phyloP scores from a whole-genome alignment of 2,113 vertebrate species.

The Nycticryphes semicollaris region DNA sequence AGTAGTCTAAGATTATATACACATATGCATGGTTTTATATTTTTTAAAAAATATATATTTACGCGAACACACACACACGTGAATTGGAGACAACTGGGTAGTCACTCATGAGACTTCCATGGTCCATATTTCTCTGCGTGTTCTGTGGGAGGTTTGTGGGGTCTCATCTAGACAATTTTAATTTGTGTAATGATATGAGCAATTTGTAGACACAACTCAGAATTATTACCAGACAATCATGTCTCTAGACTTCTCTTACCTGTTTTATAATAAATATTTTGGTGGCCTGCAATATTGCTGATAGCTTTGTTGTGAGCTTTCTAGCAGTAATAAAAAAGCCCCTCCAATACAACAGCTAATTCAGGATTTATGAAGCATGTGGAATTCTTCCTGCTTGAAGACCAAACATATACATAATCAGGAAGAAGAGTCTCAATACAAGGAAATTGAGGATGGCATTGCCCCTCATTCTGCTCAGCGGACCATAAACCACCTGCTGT shows the following conservation, averaged over 20 bases:
- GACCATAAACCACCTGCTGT: not conserved
- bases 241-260: not conserved
- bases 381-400: not conserved
- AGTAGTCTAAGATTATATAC: not conserved
- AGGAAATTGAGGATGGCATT: not conserved
- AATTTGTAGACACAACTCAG: slow-evolving; percentile 6
- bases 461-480: not conserved
- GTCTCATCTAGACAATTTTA: not conserved
- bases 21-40: not conserved
- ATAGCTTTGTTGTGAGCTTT: slow-evolving; percentile 44
- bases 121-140: not conserved
- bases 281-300: not conserved
- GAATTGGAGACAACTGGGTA: not conserved
- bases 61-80: no score
- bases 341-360: slow-evolving; percentile 25
- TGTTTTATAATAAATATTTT: slow-evolving; percentile 37
- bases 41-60: not conserved
- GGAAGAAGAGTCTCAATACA: not conserved
- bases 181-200: not conserved
- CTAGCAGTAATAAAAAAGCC: not conserved
- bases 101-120: not conserved
- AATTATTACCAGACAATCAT: slow-evolving; percentile 16
- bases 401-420: not conserved
- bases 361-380: slow-evolving; percentile 41
- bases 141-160: not conserved